These are phyloP conservation scores for Drosophila repletoides DNA, from an alignment of 1,140 invertebrate species.

Conservation along the genomic window DNA sequence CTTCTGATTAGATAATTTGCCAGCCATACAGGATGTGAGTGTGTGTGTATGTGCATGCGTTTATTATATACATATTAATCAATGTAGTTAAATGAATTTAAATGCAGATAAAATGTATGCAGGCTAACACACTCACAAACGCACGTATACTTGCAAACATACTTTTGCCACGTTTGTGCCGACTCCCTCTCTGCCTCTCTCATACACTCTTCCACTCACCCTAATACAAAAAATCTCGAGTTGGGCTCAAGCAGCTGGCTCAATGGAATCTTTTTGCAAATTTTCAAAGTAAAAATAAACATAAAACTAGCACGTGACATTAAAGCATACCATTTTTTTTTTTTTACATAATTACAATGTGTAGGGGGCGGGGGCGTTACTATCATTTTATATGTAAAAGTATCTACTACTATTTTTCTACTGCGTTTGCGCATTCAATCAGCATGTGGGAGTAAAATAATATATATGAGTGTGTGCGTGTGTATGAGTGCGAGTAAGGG, in stretches of 20 bases:
- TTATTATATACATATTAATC: conserved; percentile 18
- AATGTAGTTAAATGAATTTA: conserved; percentile 31
- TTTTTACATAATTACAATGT: conserved; percentile 27
- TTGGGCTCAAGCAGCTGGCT: conserved; percentile 5
- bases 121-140: neutral
- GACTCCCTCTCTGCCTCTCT: neutral
- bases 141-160: neutral
- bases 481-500: neutral
- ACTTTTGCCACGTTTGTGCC: conserved; percentile 47
- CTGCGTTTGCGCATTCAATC: conserved; percentile 60
- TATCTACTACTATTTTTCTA: conserved; percentile 57
- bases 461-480: neutral
- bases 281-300: conserved; percentile 14
- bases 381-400: conserved; percentile 38
- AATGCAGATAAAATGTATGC: conserved; percentile 21
- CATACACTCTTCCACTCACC: neutral
- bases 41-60: neutral
- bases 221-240: conserved; percentile 1
- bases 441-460: conserved; percentile 21
- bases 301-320: conserved; percentile 32
- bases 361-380: conserved; percentile 18
- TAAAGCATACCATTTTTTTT: conserved; percentile 25
- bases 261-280: conserved; percentile 13
- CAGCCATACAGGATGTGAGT: conserved; percentile 22
- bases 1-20: conserved; percentile 43